Conservation (phyloP, 2,113 vertebrate species). For the Varanus salvator region DNA sequence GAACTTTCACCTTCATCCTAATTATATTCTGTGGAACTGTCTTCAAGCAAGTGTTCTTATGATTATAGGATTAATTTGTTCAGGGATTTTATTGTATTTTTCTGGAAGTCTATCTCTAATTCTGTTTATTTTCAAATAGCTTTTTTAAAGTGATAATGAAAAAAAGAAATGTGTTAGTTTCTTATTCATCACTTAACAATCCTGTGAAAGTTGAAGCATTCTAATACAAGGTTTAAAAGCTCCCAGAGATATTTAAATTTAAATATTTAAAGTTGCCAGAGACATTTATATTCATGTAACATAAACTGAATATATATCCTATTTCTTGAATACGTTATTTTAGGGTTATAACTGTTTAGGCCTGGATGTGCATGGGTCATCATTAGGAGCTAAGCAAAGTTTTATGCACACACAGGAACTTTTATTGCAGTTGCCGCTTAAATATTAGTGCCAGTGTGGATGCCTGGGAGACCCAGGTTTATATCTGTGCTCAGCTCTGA, state of each 20-base stretch:
- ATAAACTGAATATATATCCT: background rate
- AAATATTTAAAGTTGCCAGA: background rate
- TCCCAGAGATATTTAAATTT: background rate
- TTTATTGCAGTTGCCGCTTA: background rate
- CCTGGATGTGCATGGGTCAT: background rate
- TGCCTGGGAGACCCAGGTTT: background rate
- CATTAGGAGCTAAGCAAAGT: background rate
- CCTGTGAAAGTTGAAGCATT: slow-evolving; percentile 29
- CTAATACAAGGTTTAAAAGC: slow-evolving; percentile 9
- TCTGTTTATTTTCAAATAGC: background rate
- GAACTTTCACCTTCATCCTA: background rate
- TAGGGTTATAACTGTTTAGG: background rate
- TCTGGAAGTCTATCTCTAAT: background rate
- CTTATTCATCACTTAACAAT: background rate
- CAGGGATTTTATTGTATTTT: background rate
- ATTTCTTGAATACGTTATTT: slow-evolving; percentile 13
- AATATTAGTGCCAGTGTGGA: background rate
- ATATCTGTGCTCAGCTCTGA: background rate
- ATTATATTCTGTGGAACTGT: background rate
- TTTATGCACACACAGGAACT: slow-evolving; percentile 5
- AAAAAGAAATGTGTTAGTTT: background rate
- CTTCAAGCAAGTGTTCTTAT: background rate
- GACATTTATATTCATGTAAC: slow-evolving; percentile 33
- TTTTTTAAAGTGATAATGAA: background rate
- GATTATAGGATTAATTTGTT: background rate